These are phyloP conservation scores for Xestia ashworthii DNA, from an alignment of 2,888 invertebrate species.

Conservation along the genomic window DNA sequence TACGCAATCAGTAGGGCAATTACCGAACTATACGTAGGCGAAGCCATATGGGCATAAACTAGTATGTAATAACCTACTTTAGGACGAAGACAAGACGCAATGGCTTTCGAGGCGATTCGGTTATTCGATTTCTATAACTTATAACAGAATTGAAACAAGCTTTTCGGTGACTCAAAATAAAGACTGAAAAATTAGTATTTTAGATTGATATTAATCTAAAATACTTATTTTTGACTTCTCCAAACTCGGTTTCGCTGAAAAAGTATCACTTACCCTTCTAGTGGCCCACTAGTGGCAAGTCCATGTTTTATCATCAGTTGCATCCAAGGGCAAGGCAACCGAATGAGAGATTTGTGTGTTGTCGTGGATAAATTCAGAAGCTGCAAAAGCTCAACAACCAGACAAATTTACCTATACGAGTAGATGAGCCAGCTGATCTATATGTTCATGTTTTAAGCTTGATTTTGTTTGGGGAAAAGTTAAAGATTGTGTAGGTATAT, in stretches of 20 bases:
- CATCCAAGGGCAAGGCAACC: not conserved
- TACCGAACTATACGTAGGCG: not conserved
- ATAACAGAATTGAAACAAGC: not conserved
- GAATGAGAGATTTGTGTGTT: not conserved
- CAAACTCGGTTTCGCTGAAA: not conserved
- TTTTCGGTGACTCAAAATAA: not conserved
- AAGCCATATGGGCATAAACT: too few species aligned
- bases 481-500: not conserved
- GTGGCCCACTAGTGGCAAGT: not conserved
- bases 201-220: not conserved
- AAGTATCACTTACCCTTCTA: not conserved
- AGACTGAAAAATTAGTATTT: too few species aligned
- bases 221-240: not conserved
- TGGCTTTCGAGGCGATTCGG: not conserved
- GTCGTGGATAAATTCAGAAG: not conserved
- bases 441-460: not conserved
- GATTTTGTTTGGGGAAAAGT: not conserved
- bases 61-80: not conserved
- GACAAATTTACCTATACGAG: too few species aligned
- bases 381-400: not conserved
- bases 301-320: not conserved
- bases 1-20: not conserved
- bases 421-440: not conserved
- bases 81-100: not conserved
- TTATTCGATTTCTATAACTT: not conserved